Conservation (phyloP, 64 coral and sea anemone species). For the Catalaphyllia jardinei region DNA sequence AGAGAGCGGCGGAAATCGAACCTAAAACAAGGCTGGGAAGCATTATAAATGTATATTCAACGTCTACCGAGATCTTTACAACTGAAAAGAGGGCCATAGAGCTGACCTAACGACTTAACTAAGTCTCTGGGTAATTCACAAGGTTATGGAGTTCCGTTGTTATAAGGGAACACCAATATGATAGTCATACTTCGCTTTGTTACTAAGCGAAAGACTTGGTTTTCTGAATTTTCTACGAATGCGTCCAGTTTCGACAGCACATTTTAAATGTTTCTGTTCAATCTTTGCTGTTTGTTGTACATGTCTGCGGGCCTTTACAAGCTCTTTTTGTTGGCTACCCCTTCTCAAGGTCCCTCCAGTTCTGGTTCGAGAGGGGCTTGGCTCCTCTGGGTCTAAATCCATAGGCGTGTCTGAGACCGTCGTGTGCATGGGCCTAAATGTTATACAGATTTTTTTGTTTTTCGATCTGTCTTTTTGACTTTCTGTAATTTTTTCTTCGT, state of each 20-base stretch:
- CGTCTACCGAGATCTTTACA: too few relatives aligned
- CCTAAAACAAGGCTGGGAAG: too few relatives aligned
- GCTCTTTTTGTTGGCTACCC: neutral
- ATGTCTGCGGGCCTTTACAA: neutral
- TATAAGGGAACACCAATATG: constrained; percentile 76
- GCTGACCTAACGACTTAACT: neutral
- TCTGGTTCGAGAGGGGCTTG: neutral
- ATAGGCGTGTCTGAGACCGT: neutral
- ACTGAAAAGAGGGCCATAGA: too few relatives aligned
- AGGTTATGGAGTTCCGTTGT: neutral
- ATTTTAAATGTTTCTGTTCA: neutral
- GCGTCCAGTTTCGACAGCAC: constrained; percentile 16
- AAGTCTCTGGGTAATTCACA: neutral
- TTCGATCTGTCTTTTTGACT: neutral
- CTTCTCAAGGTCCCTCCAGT: neutral
- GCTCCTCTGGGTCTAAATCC: constrained; percentile 18
- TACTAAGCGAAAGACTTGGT: constrained; percentile 34
- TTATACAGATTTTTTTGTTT: constrained; percentile 2
- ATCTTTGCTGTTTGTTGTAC: neutral
- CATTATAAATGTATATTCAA: too few relatives aligned
- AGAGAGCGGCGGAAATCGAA: too few relatives aligned
- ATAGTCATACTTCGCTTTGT: constrained; percentile 71
- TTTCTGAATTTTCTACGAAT: constrained; percentile 66
- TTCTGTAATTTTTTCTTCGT: constrained; percentile 12
- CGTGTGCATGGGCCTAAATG: neutral